Percentiles rank a stretch among this genome's conserved stretches.
phyloP scores from a whole-genome alignment of 2,113 vertebrate genomes.

The Ciconia stormi region DNA sequence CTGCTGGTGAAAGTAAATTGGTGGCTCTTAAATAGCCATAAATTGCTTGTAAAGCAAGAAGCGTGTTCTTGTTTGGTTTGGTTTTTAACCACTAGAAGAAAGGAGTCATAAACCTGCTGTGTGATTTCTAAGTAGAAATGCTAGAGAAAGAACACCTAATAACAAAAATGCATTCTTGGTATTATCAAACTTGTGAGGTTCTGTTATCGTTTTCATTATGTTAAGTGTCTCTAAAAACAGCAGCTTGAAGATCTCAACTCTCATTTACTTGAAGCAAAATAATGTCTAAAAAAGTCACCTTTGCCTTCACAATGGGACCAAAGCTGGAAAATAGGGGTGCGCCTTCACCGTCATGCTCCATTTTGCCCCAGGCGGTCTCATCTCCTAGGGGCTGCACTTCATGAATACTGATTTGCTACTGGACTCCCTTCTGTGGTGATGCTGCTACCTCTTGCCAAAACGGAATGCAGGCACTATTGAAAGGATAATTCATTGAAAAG shows the following conservation, averaged over 20 bases:
- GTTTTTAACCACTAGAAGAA: neutral
- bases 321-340: neutral
- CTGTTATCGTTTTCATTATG: neutral
- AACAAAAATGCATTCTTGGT: neutral
- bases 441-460: neutral
- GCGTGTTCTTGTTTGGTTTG: neutral
- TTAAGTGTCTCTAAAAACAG: neutral
- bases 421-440: neutral
- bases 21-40: neutral
- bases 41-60: neutral
- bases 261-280: neutral
- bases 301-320: neutral
- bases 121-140: neutral
- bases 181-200: neutral
- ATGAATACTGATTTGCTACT: neutral
- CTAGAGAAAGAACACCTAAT: neutral
- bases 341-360: neutral
- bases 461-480: neutral
- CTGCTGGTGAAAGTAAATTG: neutral
- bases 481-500: neutral
- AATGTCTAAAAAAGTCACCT: neutral
- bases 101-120: neutral
- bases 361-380: neutral
- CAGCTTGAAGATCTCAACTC: neutral
- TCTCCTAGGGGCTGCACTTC: neutral